Conservation (phyloP, 2,888 invertebrate species). For the Mimumesa dahlbomi region DNA sequence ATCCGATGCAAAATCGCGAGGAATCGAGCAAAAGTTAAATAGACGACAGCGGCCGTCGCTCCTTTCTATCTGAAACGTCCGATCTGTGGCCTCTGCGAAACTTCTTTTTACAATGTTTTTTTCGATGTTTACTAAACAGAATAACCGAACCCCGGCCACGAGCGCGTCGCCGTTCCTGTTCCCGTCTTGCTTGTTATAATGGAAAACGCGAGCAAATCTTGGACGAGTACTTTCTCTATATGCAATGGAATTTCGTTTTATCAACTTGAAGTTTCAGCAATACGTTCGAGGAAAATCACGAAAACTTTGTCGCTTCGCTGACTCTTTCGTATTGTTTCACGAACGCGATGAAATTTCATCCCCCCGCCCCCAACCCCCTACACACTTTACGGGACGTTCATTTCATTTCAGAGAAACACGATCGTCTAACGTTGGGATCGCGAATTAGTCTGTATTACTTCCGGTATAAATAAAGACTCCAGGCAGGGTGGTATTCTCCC, state of each 20-base stretch:
- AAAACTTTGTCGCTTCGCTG: too few species aligned
- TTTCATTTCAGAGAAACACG: too few species aligned
- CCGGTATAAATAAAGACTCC: too few species aligned
- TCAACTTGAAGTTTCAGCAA: constrained; percentile 17
- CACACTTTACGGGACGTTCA: too few species aligned
- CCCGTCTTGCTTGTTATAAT: constrained; percentile 37
- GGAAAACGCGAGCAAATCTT: constrained; percentile 17
- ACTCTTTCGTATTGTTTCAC: too few species aligned
- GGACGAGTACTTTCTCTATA: constrained; percentile 18
- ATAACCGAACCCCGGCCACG: constrained; percentile 21
- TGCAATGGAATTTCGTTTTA: constrained; percentile 20
- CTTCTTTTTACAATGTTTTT: constrained; percentile 44
- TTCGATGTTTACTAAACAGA: constrained; percentile 52
- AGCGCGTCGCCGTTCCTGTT: too few species aligned
- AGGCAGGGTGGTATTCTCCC: too few species aligned
- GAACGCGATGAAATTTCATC: too few species aligned
- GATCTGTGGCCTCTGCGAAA: constrained; percentile 25
- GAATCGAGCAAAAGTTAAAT: constrained; percentile 63
- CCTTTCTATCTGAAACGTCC: constrained; percentile 45
- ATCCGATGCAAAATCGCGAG: constrained; percentile 61
- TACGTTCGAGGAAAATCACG: too few species aligned
- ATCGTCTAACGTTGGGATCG: too few species aligned
- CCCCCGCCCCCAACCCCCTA: too few species aligned
- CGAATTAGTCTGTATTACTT: too few species aligned
- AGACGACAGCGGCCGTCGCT: constrained; percentile 57